phyloP scores from a whole-genome alignment of 2,888 invertebrate species.

The Carpatolechia fugitivella region DNA sequence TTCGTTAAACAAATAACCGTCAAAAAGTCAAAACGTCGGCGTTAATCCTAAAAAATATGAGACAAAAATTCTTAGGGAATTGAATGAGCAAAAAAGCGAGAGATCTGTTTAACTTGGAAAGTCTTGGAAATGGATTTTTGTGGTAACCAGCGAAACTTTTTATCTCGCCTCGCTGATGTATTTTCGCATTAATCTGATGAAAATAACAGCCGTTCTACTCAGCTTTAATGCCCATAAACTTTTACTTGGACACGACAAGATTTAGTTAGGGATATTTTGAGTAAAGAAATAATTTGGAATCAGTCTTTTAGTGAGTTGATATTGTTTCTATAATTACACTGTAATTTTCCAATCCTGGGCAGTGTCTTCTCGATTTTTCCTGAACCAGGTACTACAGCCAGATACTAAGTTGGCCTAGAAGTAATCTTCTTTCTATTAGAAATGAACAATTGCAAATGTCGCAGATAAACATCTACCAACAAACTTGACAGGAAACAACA shows the following conservation, averaged over 20 bases:
- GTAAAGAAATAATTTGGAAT: too few relatives aligned
- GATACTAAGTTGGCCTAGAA: too few relatives aligned
- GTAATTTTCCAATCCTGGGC: too few relatives aligned
- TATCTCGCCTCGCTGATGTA: constrained; percentile 52
- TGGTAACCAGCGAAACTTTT: constrained; percentile 60
- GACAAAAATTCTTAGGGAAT: constrained; percentile 42
- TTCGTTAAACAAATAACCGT: background rate
- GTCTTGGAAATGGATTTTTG: constrained; percentile 71
- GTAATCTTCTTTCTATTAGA: too few relatives aligned
- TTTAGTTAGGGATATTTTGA: too few relatives aligned
- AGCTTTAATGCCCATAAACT: background rate
- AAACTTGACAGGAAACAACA: too few relatives aligned
- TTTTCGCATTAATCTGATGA: constrained; percentile 58
- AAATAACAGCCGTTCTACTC: constrained; percentile 33
- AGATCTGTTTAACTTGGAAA: constrained; percentile 71
- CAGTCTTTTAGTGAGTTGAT: too few relatives aligned
- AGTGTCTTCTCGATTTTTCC: too few relatives aligned
- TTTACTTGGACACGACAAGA: background rate
- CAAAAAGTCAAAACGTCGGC: constrained; percentile 11
- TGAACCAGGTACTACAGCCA: too few relatives aligned
- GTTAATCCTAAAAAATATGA: constrained; percentile 50
- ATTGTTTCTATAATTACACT: too few relatives aligned
- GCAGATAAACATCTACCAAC: too few relatives aligned
- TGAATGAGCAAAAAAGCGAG: constrained; percentile 59
- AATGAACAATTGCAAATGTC: too few relatives aligned